phyloP scores from a whole-genome alignment of 2,888 invertebrate genomes.

The Dioctria rufipes region DNA sequence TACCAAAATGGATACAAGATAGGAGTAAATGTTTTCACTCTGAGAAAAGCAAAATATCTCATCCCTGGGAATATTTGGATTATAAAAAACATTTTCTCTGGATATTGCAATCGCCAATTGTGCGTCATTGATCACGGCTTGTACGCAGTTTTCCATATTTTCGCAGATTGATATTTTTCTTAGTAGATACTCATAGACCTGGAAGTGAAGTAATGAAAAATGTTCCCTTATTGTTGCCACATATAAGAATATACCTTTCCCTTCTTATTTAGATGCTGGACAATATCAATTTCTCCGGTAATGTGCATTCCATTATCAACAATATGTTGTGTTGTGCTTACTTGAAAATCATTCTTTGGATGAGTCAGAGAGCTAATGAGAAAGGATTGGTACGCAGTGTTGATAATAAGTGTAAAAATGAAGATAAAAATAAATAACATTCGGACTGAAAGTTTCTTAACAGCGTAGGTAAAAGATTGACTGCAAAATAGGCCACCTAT shows the following conservation, averaged over 20 bases:
- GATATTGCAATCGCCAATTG: slow-evolving; percentile 67
- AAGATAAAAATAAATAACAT: slow-evolving; percentile 57
- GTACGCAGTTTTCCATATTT: slow-evolving; percentile 67
- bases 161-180: slow-evolving; percentile 67
- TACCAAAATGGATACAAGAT: slow-evolving; percentile 67
- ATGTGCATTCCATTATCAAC: slow-evolving; percentile 65
- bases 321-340: slow-evolving; percentile 65
- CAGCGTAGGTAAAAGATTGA: slow-evolving; percentile 38
- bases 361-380: slow-evolving; percentile 68
- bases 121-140: slow-evolving; percentile 62
- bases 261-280: slow-evolving; percentile 66
- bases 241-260: slow-evolving; percentile 64
- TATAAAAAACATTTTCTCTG: slow-evolving; percentile 67
- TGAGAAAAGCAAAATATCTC: slow-evolving; percentile 68
- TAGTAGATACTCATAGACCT: slow-evolving; percentile 68
- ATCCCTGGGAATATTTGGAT: slow-evolving; percentile 66
- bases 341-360: slow-evolving; percentile 65
- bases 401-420: slow-evolving; percentile 64
- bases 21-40: slow-evolving; percentile 68
- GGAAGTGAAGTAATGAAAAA: background rate
- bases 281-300: slow-evolving; percentile 66
- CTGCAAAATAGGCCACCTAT: slow-evolving; percentile 15
- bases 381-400: slow-evolving; percentile 68
- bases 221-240: background rate
- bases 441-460: slow-evolving; percentile 44